Evolutionary conservation across 2,113 vertebrate species (phyloP).

Genomic region (Haemorhous mexicanus): DNA sequence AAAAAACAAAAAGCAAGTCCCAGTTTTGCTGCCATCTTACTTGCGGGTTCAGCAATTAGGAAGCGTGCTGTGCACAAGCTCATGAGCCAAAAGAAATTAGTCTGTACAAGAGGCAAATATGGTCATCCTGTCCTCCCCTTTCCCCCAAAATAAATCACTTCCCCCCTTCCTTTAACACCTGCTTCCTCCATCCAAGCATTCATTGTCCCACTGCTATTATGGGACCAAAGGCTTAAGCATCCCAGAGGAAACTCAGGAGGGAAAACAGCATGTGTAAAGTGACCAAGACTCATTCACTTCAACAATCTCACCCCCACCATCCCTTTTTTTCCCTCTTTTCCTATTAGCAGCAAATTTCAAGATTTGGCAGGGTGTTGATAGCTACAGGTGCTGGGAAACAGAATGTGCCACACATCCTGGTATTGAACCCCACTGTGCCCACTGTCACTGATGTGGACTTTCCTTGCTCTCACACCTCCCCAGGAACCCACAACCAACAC

Average conservation of each 20-base stretch:
- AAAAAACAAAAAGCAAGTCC: neutral
- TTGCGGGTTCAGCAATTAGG: neutral
- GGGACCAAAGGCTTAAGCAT: neutral
- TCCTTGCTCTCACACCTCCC: neutral
- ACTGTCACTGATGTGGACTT: fast-evolving
- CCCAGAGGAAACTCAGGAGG: conserved; percentile 47
- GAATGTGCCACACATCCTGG: neutral
- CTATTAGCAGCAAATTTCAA: neutral
- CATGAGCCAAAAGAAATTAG: neutral
- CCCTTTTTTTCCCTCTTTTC: neutral
- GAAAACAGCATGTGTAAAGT: neutral
- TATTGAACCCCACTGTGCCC: neutral
- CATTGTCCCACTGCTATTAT: conserved; percentile 16
- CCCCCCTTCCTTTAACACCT: conserved; percentile 35
- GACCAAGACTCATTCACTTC: neutral
- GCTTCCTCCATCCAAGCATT: conserved; percentile 31
- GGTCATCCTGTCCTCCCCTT: neutral
- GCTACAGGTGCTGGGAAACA: fast-evolving
- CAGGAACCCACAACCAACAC: neutral
- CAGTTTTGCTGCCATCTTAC: neutral
- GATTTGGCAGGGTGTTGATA: fast-evolving
- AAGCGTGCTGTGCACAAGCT: neutral
- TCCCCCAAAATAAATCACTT: neutral
- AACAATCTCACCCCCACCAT: neutral
- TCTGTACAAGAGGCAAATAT: neutral